A percentile compares a stretch with the other conserved stretches of the same genome.
Conservation (phyloP, 1,140 invertebrate species). For the Heliconius hermathena region DNA sequence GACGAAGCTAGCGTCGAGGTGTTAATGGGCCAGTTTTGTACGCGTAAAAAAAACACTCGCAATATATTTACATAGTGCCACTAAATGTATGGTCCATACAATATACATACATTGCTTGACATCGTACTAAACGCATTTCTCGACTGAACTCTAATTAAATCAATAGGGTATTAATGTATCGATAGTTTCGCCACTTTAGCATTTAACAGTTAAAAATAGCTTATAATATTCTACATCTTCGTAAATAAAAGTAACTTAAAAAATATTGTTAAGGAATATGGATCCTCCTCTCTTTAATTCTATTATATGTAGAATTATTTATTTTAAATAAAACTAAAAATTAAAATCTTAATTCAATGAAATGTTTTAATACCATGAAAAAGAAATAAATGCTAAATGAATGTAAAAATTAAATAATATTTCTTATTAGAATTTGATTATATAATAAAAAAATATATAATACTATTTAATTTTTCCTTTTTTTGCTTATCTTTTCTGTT, state of each 20-base stretch:
- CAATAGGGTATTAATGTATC: slow-evolving; percentile 9
- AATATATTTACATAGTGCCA: slow-evolving; percentile 25
- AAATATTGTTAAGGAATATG: no score
- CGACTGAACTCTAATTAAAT: slow-evolving; percentile 6
- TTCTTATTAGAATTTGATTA: no score
- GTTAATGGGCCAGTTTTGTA: slow-evolving; percentile 51
- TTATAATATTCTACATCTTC: not conserved
- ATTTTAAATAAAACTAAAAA: no score
- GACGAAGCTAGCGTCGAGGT: slow-evolving; percentile 44
- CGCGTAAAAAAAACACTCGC: slow-evolving; percentile 48
- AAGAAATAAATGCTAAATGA: no score
- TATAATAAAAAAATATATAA: no score
- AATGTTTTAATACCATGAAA: no score
- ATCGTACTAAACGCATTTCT: slow-evolving; percentile 21
- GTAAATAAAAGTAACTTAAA: not conserved
- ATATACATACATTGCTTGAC: not conserved
- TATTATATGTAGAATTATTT: no score
- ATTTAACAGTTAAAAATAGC: not conserved
- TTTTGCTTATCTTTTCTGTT: no score
- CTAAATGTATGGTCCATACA: slow-evolving; percentile 21
- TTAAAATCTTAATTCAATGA: no score
- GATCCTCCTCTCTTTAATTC: no score
- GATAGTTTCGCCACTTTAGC: not conserved
- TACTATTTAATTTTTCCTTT: no score
- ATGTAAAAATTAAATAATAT: no score